These are phyloP conservation scores for Theristus sp. DNA, from an alignment of 2,888 invertebrate genomes.

Conservation along the genomic window DNA sequence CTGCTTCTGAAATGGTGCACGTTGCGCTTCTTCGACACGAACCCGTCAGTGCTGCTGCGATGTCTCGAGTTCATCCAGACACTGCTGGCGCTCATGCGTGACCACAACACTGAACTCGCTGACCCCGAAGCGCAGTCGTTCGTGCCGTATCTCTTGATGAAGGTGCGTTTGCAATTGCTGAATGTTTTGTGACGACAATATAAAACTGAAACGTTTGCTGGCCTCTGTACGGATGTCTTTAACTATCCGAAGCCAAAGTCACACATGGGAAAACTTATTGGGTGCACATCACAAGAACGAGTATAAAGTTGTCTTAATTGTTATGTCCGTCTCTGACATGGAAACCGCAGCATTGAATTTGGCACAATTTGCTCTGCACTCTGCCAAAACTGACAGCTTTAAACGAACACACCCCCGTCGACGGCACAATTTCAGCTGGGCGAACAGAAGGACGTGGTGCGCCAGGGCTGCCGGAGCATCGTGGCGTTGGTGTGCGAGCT, in stretches of 20 bases:
- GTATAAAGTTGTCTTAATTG: no score
- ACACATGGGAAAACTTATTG: no score
- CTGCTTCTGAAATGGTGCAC: constrained; percentile 89
- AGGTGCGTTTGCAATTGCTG: no score
- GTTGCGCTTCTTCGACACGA: constrained; percentile 89
- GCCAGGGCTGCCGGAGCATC: constrained; percentile 65
- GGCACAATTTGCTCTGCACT: no score
- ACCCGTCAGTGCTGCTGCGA: constrained; percentile 84
- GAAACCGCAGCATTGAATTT: no score
- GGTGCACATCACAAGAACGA: no score
- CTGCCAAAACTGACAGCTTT: no score
- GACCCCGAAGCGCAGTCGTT: constrained; percentile 82
- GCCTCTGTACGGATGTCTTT: neutral
- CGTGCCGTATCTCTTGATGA: constrained; percentile 77
- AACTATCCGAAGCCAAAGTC: no score
- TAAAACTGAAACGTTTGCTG: neutral
- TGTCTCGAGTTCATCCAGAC: constrained; percentile 73
- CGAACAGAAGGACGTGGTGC: constrained; percentile 82
- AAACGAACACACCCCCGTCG: no score
- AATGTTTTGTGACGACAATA: constrained; percentile 12
- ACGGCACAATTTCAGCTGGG: constrained; percentile 46
- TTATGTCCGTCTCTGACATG: no score
- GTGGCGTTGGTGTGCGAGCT: constrained; percentile 64
- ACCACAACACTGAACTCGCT: constrained; percentile 57
- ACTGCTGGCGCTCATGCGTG: constrained; percentile 51